Percentiles rank a stretch among this genome's conserved stretches.
Conservation (phyloP, 37 sponge, comb jelly and placozoan species). For the Axinella damicornis region DNA sequence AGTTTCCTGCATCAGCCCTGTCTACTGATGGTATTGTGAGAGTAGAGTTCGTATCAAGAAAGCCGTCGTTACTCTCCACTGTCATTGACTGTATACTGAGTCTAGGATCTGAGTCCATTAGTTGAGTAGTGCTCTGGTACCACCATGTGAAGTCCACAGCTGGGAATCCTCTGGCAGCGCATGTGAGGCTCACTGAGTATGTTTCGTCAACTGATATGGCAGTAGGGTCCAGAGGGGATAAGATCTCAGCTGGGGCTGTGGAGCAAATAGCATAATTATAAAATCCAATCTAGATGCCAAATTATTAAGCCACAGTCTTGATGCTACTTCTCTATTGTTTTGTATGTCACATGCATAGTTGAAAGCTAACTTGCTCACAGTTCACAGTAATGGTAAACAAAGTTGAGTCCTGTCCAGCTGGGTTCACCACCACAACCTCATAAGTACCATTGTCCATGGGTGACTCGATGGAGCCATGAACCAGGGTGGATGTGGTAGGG, state of each 20-base stretch:
- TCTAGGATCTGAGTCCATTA: no score
- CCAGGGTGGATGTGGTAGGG: slow-evolving; percentile 4
- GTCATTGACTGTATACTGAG: no score
- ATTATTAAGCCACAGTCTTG: no score
- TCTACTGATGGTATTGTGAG: background rate
- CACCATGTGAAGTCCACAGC: slow-evolving; percentile 52
- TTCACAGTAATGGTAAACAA: slow-evolving; percentile 24
- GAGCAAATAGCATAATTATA: no score
- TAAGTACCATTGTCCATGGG: slow-evolving; percentile 34
- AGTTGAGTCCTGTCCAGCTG: slow-evolving; percentile 12
- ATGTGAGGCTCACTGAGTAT: slow-evolving; percentile 39
- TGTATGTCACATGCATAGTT: no score
- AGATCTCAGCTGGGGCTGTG: no score
- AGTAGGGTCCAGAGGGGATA: no score
- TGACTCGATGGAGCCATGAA: background rate
- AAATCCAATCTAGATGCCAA: no score
- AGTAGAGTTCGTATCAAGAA: background rate
- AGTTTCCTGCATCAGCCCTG: slow-evolving; percentile 55
- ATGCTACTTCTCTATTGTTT: no score
- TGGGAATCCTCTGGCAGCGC: slow-evolving; percentile 70
- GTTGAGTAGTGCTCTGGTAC: no score
- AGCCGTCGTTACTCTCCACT: no score
- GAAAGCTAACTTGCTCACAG: slow-evolving; percentile 4
- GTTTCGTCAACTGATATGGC: slow-evolving; percentile 29
- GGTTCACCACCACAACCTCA: slow-evolving; percentile 15